Base-by-base conservation (phyloP, 92 coral and sea anemone genomes). In the Epizoanthus stellaris region DNA sequence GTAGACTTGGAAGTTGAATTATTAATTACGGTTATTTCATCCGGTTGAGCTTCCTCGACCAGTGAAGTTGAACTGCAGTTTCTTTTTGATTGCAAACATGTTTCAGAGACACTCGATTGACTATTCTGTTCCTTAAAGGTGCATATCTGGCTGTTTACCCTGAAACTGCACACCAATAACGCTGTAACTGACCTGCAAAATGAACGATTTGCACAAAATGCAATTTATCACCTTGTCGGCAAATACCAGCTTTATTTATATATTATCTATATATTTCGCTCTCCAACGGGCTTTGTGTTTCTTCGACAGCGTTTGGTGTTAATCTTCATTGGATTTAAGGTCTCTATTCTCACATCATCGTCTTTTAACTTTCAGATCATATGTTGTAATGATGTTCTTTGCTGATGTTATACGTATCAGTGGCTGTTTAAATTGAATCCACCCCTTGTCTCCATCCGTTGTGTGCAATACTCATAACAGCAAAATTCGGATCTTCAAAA, bases 341-440 rank as follows among this genome's bases (percentile, higher is more conserved):
- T 79, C 61, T 79, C 40, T 79, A 62, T 79, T 61, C 83, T 79
- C 83, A 79, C 83, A 79, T 45, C 61, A 63, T 79, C 54, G 72
- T 79, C 60, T 79, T 79, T 79, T 79, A 79, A 79, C 47, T 79
- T 79, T 79, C 83, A 79, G 83, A 79, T 79, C 83, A 79, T 64
- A 79, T 79, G 83, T 43, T 63, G 72, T 79, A 79, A 79, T 79
- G 73, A 79, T 79, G 83, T 63, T 63, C 71, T 79, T 79, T 76
- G 82, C 69, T 76, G 82, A 76, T 59, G 82, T 76, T 76, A 58
- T 38, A 76, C 61, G 30, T 62, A 64, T 64, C 71, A 79, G 71
- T 79, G 83, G 83, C 83, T 79, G 83, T 79, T 79, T 79, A 79
- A 40, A 79, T 62, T 79, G 25, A 79, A 79, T 38, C 83, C 72